These are phyloP conservation scores for Chaitophorus viminalis DNA, from an alignment of 2,888 invertebrate species.

Conservation along the genomic window DNA sequence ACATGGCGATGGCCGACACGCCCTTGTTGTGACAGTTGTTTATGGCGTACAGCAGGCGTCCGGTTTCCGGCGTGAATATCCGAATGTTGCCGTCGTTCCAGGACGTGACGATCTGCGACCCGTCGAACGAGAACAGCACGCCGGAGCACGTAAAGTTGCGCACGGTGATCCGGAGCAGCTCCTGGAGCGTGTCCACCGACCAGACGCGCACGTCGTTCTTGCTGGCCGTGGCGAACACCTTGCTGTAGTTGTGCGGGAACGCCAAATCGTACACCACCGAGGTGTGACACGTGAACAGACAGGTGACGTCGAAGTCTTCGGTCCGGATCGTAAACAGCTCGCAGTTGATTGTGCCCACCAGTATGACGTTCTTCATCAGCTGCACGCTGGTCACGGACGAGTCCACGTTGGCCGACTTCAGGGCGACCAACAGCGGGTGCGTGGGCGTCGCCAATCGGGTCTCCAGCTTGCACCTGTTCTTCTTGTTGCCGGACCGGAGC, in stretches of 20 bases:
- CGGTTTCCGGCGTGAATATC: slow-evolving; percentile 84
- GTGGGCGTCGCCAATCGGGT: slow-evolving; percentile 70
- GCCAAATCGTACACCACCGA: slow-evolving; percentile 81
- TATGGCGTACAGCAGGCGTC: slow-evolving; percentile 83
- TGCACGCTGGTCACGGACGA: slow-evolving; percentile 81
- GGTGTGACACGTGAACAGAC: slow-evolving; percentile 85
- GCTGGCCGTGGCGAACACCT: slow-evolving; percentile 88
- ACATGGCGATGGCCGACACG: slow-evolving; percentile 83
- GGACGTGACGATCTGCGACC: slow-evolving; percentile 69
- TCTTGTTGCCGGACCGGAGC: slow-evolving; percentile 33
- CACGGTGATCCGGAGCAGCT: slow-evolving; percentile 83
- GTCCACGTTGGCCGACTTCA: slow-evolving; percentile 58
- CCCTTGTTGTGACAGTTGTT: slow-evolving; percentile 91
- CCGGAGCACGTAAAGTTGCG: slow-evolving; percentile 88
- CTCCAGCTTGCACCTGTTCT: slow-evolving; percentile 67
- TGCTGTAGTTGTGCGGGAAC: slow-evolving; percentile 84
- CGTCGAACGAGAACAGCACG: slow-evolving; percentile 81
- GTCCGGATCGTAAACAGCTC: slow-evolving; percentile 84
- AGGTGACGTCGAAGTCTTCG: slow-evolving; percentile 74
- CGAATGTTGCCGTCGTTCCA: slow-evolving; percentile 88
- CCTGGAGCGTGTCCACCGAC: slow-evolving; percentile 79
- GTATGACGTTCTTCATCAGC: slow-evolving; percentile 73
- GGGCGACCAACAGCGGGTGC: slow-evolving; percentile 64
- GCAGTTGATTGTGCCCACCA: slow-evolving; percentile 78
- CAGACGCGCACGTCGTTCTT: slow-evolving; percentile 87